Base-by-base conservation (phyloP, 2,888 invertebrate species). In the Megastigmus dorsalis region DNA sequence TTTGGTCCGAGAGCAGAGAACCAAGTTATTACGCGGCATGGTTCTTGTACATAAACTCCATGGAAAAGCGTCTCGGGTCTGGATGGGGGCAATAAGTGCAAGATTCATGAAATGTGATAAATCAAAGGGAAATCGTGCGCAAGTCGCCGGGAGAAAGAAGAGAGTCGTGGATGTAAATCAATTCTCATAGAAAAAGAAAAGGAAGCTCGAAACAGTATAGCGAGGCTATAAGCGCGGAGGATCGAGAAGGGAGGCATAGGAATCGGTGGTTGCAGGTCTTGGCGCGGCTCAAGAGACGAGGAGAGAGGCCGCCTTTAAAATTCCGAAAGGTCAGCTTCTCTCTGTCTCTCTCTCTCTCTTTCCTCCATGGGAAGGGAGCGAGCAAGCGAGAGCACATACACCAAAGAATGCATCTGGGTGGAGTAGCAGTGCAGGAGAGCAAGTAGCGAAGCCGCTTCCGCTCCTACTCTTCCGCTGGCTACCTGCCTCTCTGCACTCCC, bases 351-450 rank as follows among this genome's bases (percentile, higher is more conserved):
- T n/a, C n/a, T n/a, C n/a, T n/a, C n/a, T n/a, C n/a, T n/a, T n/a
- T n/a, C n/a, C n/a, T n/a, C n/a, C n/a, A 28, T 30, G 20, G 20
- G 36, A n/a, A n/a, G 45, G 18, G 43, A 43, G 43, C 30, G 30
- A 45, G 23, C 18, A 20, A 41, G 60, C 20, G 59, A 45, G 15
- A 10, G 6, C 9, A n/a, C 28, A 30, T 4, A 33, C 9, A 55
- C 7, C 50, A 30, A 70, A 74, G 70, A 75, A 75, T 75, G 75
- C 70, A 70, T 66, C 66, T 75, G 74, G 69, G 69, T 68, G 74
- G 74, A 75, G 74, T 52, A 69, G 50, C 13, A 45, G 65, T 23
- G 43, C 50, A 57, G 54, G 41, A 36, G 72, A 59, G 54, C 48
- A 57, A 68, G 67, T 68, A 74, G 57, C 68, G 3, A 55, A 63